These are phyloP conservation scores for Scleropages formosus DNA, from an alignment of 2,797 vertebrate species.

Conservation along the genomic window DNA sequence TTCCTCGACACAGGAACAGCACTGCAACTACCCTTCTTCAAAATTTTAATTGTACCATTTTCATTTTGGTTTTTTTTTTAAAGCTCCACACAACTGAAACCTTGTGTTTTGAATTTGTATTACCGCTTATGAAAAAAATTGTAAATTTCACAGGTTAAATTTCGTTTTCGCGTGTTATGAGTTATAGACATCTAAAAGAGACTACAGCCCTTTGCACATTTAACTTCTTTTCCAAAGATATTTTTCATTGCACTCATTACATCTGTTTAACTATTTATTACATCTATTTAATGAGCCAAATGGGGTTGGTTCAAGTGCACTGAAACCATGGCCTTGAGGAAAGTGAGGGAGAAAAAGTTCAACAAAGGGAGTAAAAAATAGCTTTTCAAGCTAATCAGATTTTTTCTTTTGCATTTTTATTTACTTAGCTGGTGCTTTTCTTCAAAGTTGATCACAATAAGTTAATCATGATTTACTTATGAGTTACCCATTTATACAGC, in stretches of 20 bases:
- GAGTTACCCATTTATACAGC: too few relatives aligned
- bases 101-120: constrained; percentile 17
- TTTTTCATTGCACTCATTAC: background rate
- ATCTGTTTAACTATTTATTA: background rate
- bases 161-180: background rate
- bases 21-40: background rate
- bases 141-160: background rate
- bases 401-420: too few relatives aligned
- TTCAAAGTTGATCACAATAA: too few relatives aligned
- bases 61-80: background rate
- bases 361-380: too few relatives aligned
- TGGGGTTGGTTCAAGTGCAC: background rate
- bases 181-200: background rate
- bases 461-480: too few relatives aligned
- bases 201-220: background rate
- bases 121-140: background rate
- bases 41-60: background rate
- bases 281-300: background rate
- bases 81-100: background rate
- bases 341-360: background rate
- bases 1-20: background rate
- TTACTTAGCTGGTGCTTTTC: too few relatives aligned
- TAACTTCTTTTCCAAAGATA: background rate
- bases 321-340: background rate
- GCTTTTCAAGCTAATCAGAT: too few relatives aligned